Base-by-base conservation (phyloP, 30 jellyfish, hydroid and myxozoan genomes). In the Aurelia sp. region DNA sequence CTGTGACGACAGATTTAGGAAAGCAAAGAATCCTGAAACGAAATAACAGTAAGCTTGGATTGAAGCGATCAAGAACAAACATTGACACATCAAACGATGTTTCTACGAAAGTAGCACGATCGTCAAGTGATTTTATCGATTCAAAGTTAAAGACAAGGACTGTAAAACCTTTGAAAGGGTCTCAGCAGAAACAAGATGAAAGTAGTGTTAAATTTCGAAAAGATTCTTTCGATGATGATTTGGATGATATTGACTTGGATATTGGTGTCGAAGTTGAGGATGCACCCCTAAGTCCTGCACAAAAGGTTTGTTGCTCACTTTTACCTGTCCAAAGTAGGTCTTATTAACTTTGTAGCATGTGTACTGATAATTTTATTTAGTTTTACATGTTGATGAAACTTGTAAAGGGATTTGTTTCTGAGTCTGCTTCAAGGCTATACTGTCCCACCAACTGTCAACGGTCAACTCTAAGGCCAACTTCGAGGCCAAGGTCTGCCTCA, bases 181-280 rank as follows among this genome's bases (percentile, higher is more conserved):
- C 22, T 10, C 23, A 23, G 19, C 10, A 63, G 30, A 50, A 22
- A 13, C 22, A 9, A 44, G n/a, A 66, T 12, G 65, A 48, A 40
- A 41, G 1, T 3, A 58, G 33, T 57, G 48, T 18, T 19, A 72
- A 67, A 10, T 31, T 30, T 4, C 22, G 21, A 59, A 59, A 59
- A n/a, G 90, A 51, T 18, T 19, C 15, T 10, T 16, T n/a, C 15
- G 22, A 65, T 11, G 93, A 84, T 50, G 84, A 70, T 33, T 33
- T 63, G 12, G 93, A 84, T 31, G 93, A 73, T 62, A 57, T 84
- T 62, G 93, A 84, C 35, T 48, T 84, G 66, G 93, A 84, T 84
- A 84, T 84, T 72, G 93, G 93, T 18, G 87, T 84, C 35, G 93
- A 84, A 62, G 93, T 84, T 41, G 93, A 84, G 55, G 93, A 84